phyloP scores from a whole-genome alignment of 2,797 vertebrate genomes.

The Enteromius unitaeniatus region DNA sequence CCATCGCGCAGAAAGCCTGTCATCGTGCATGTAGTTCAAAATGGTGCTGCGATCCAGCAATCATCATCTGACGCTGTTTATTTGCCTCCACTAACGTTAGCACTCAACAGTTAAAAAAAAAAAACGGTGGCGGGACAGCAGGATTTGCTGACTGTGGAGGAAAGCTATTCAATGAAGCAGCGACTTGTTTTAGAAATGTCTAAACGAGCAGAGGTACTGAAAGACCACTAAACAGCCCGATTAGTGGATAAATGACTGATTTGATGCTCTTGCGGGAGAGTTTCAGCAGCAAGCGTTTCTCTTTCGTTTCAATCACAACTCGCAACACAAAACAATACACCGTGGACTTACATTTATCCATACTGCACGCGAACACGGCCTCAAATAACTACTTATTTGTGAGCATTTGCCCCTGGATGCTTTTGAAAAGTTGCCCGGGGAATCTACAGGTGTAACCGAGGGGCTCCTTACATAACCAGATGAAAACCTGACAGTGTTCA shows the following conservation, averaged over 20 bases:
- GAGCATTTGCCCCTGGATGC: background rate
- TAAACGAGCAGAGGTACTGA: background rate
- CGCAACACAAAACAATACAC: background rate
- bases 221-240: background rate
- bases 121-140: background rate
- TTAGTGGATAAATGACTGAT: background rate
- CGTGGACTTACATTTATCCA: constrained; percentile 15
- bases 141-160: background rate
- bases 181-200: background rate
- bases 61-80: constrained; percentile 19
- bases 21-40: too few species aligned
- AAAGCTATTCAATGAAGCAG: background rate
- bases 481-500: constrained; percentile 34
- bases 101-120: background rate
- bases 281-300: background rate
- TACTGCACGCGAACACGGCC: background rate
- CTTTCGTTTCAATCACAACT: background rate
- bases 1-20: background rate
- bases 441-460: constrained; percentile 30
- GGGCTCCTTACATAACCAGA: constrained; percentile 28
- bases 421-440: constrained; percentile 13
- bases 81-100: background rate
- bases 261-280: background rate
- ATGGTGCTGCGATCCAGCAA: constrained; percentile 4
- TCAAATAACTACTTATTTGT: background rate